Evolutionary conservation across 2,113 vertebrate genomes (phyloP), one percentile per base, ranked within the genome.

Genomic region (Eulemur rufifrons): DNA sequence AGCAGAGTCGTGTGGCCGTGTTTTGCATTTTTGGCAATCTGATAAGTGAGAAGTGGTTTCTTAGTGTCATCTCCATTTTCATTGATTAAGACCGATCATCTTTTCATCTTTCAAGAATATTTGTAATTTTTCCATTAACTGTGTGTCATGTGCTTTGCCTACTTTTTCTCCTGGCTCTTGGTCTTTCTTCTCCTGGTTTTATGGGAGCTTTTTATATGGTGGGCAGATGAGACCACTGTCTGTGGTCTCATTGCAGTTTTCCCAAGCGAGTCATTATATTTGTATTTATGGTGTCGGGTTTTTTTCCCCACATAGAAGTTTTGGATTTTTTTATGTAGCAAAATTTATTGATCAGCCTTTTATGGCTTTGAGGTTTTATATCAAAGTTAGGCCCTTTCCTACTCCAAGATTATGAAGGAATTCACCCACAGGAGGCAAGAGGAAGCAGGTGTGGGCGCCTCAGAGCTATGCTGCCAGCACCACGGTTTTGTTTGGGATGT

Each of bases 401-500:
- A 18, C 25, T 59, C 18, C 56, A 69, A 17, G 68, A 54, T 73
- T 54, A 37, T 89, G 83, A 86, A 95, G 95, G 93, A 96, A 95
- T 91, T 78, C 29, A 39, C 83, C 73, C 77, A 47, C 77, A 59
- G 78, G 14, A 77, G 85, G 81, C 18, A 34, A 81, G 13, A 89
- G 86, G 86, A 71, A 80, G 95, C 97, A 95, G 96, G 95, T 97
- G 84, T 90, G 61, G 25, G 18, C 78, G 37, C 21, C 47, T 73
- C 1, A 0, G 25, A 68, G 93, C 50, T 3, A 6, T 12, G 42
- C 63, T 68, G 89, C 89, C 94, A 89, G 20, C 63, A 74, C 34
- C 13, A 1, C 42, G 27, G 93, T 86, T 90, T 92, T 86, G 61
- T 95, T 73, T 97, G 93, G 86, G 96, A 66, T 63, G 61, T 32